Conservation (phyloP, 2,113 vertebrate genomes). For the Narcine bancroftii region DNA sequence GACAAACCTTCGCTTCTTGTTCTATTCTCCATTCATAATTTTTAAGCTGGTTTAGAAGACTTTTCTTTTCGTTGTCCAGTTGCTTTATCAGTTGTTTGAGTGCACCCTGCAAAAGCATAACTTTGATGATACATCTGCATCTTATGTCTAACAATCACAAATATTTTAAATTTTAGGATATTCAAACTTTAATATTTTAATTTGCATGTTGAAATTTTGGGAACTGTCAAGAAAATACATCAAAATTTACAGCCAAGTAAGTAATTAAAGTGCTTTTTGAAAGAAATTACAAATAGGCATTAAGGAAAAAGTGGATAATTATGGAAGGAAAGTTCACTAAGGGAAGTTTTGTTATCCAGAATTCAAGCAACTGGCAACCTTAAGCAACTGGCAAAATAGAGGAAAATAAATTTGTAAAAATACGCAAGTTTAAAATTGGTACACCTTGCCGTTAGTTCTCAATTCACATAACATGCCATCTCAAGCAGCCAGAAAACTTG, state of each 20-base stretch:
- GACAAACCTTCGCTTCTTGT: constrained; percentile 74
- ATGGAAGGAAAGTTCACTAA: background rate
- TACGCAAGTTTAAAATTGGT: no score
- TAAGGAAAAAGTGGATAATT: background rate
- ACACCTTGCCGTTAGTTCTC: no score
- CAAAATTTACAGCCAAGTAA: background rate
- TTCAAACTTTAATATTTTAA: no score
- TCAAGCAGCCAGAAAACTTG: no score
- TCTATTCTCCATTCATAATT: constrained; percentile 62
- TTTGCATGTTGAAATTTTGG: no score
- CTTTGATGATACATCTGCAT: background rate
- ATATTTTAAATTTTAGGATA: no score
- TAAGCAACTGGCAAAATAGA: no score
- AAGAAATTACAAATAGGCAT: background rate
- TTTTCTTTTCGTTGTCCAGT: constrained; percentile 62
- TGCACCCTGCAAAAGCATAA: constrained; percentile 52
- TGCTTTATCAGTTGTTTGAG: constrained; percentile 65
- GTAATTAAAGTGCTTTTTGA: background rate
- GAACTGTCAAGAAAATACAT: background rate
- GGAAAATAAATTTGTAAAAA: no score
- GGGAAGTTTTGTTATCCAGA: background rate
- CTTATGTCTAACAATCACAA: no score
- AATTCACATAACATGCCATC: no score
- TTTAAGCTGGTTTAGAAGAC: constrained; percentile 67
- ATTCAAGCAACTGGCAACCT: no score